phyloP scores from a whole-genome alignment of 1,140 invertebrate species.

The Platorchestia sp. region DNA sequence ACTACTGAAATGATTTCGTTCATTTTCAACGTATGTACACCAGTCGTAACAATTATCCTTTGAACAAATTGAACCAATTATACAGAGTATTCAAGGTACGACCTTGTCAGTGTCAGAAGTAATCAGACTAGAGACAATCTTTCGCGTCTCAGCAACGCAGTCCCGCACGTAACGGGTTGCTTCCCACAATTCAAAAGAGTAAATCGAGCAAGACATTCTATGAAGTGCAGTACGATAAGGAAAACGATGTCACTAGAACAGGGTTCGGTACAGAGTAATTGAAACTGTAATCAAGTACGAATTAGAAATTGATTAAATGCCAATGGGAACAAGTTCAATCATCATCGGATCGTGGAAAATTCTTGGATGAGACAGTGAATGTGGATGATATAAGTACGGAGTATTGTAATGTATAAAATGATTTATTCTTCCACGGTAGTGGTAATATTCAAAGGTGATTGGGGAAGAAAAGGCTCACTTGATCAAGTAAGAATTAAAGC shows the following conservation, averaged over 20 bases:
- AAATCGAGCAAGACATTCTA: not conserved
- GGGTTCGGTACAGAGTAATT: not conserved
- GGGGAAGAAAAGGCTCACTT: too few relatives aligned
- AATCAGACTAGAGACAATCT: not conserved
- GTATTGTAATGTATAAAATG: not conserved
- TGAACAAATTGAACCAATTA: not conserved
- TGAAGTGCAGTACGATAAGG: not conserved
- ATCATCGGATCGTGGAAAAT: not conserved
- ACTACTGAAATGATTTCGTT: not conserved
- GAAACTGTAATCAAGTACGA: not conserved
- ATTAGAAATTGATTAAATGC: not conserved
- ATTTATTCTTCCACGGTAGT: not conserved
- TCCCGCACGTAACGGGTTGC: not conserved
- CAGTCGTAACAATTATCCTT: not conserved
- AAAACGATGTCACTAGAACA: conserved; percentile 23
- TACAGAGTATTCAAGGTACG: not conserved
- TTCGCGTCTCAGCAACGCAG: not conserved
- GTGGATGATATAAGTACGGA: not conserved
- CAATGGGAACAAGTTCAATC: not conserved
- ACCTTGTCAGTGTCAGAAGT: not conserved
- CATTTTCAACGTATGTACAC: not conserved
- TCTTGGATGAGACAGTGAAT: not conserved
- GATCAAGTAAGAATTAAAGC: too few relatives aligned
- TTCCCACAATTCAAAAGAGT: not conserved
- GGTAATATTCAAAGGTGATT: too few relatives aligned